A percentile compares a stretch with the other conserved stretches of the same genome.
Evolutionary conservation across 2,797 vertebrate species (phyloP).

Genomic region (Sebastolobus altivelis): DNA sequence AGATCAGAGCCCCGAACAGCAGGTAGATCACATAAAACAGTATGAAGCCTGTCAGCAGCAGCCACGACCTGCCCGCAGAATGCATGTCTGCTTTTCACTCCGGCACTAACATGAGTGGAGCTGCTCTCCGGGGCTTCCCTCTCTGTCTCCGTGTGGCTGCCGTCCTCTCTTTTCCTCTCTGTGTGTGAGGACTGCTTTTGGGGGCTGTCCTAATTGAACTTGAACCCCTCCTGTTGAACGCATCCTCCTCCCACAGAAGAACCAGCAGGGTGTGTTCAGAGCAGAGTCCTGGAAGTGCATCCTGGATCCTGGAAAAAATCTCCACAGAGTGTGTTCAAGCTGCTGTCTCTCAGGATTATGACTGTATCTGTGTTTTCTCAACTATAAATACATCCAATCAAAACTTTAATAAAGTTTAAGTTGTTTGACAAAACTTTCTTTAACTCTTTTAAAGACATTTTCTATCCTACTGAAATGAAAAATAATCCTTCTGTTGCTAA

Average conservation of each 20-base stretch:
- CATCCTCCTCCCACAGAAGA: conserved; percentile 71
- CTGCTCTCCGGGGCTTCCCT: not conserved
- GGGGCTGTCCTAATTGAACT: conserved; percentile 62
- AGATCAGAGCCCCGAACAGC: conserved; percentile 88
- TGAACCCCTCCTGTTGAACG: conserved; percentile 70
- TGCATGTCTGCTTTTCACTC: conserved; percentile 64
- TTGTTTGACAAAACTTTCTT: not conserved
- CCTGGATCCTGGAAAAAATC: conserved; percentile 20
- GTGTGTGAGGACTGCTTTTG: conserved; percentile 21
- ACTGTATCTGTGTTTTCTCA: not conserved
- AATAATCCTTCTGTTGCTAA: not conserved
- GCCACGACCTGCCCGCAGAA: conserved; percentile 77
- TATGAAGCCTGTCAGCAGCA: conserved; percentile 83
- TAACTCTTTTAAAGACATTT: not conserved
- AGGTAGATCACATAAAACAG: conserved; percentile 87
- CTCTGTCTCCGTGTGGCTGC: not conserved
- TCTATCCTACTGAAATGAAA: not conserved
- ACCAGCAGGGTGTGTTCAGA: conserved; percentile 54
- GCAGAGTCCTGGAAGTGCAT: not conserved
- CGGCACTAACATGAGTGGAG: not conserved
- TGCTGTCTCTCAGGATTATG: not conserved
- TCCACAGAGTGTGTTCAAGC: too few species aligned
- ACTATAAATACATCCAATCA: not conserved
- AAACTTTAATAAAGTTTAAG: not conserved
- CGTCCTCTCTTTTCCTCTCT: not conserved